These are phyloP conservation scores for Pogoniulus pusillus DNA, from an alignment of 2,797 vertebrate genomes.

Conservation along the genomic window DNA sequence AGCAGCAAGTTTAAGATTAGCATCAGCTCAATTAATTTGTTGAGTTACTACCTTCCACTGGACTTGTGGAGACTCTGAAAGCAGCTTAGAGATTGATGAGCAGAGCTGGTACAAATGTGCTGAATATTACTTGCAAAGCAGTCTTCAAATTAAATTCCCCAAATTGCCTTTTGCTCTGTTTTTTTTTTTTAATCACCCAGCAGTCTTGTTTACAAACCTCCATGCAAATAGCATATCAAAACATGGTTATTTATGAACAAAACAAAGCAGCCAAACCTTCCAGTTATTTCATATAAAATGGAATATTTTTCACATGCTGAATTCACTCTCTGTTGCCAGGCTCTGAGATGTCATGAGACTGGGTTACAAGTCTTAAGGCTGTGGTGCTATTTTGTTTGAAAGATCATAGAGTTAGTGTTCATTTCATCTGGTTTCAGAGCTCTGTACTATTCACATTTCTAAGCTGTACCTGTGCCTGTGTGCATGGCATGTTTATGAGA, in stretches of 20 bases:
- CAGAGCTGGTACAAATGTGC: not conserved
- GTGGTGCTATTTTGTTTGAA: constrained; percentile 8
- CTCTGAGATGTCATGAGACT: not conserved
- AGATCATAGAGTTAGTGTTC: not conserved
- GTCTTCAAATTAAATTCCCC: constrained; percentile 33
- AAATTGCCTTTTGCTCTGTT: constrained; percentile 7
- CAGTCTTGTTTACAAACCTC: constrained; percentile 23
- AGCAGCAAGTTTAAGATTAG: not conserved
- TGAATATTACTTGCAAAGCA: constrained; percentile 47
- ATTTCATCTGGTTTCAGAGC: not conserved
- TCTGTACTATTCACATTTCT: not conserved
- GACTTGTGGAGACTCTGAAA: not conserved
- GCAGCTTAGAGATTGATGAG: not conserved
- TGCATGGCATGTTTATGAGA: not conserved
- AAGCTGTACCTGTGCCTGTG: not conserved
- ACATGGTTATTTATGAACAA: constrained; percentile 45
- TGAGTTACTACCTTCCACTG: not conserved
- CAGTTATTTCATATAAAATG: not conserved
- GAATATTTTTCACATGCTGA: not conserved
- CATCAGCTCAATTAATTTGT: not conserved
- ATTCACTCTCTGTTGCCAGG: not conserved
- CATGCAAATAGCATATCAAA: constrained; percentile 20
- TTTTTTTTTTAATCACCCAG: constrained; percentile 52
- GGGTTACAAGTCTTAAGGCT: not conserved
- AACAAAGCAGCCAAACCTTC: constrained; percentile 6